phyloP scores from a whole-genome alignment of 30 jellyfish, hydroid and myxozoan species.

The Pelagia noctiluca region DNA sequence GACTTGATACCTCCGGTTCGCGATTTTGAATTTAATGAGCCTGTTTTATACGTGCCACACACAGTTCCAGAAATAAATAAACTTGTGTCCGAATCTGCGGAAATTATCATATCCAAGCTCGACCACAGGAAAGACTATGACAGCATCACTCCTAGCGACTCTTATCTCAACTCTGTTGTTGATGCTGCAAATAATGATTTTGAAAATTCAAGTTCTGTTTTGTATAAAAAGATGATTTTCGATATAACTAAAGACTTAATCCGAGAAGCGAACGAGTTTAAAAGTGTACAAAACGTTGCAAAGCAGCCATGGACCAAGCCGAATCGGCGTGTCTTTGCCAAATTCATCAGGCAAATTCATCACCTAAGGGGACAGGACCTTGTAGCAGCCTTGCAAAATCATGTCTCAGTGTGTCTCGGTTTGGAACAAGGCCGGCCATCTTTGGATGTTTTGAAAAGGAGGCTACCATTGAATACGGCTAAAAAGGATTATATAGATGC shows the following conservation, averaged over 20 bases:
- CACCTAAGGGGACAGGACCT: slow-evolving; percentile 67
- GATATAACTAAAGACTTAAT: slow-evolving; percentile 84
- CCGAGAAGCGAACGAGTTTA: slow-evolving; percentile 74
- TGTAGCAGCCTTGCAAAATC: slow-evolving; percentile 62
- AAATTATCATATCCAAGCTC: slow-evolving; percentile 13
- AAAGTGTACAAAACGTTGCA: slow-evolving; percentile 59
- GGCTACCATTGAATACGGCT: slow-evolving; percentile 90
- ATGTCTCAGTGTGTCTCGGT: slow-evolving; percentile 83
- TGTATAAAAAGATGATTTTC: slow-evolving; percentile 74
- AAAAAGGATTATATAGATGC: slow-evolving; percentile 99
- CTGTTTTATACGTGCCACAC: slow-evolving; percentile 70
- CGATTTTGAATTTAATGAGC: slow-evolving; percentile 71
- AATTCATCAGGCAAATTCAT: slow-evolving; percentile 85
- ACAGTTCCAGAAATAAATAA: slow-evolving; percentile 62
- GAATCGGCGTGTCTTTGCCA: slow-evolving; percentile 82
- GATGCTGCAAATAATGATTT: slow-evolving; percentile 43
- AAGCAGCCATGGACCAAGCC: slow-evolving; percentile 82
- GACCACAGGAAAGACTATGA: slow-evolving; percentile 48
- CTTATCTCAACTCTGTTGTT: slow-evolving; percentile 13
- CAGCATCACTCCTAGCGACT: slow-evolving; percentile 45
- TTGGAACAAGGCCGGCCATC: slow-evolving; percentile 91
- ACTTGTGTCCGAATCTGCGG: slow-evolving; percentile 77
- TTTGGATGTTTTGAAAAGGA: slow-evolving; percentile 77
- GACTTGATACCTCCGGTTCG: slow-evolving; percentile 66
- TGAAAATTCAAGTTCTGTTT: slow-evolving; percentile 63